Conservation (phyloP, 2,888 invertebrate genomes). For the Hylaea fasciaria region DNA sequence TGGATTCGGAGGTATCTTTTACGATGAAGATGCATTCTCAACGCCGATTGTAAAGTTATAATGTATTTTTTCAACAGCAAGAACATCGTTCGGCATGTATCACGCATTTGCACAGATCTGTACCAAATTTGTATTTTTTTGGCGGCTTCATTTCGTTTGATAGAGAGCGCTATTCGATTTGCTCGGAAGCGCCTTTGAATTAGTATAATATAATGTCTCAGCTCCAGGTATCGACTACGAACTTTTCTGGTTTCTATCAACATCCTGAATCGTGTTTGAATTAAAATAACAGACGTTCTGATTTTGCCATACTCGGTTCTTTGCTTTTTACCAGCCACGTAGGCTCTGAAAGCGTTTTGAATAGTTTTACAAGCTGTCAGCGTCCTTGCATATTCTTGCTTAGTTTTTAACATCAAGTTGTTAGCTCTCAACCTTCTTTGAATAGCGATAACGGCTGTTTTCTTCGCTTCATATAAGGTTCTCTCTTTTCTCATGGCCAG, state of each 20-base stretch:
- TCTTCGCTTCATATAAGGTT: slow-evolving; percentile 56
- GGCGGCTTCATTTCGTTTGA: slow-evolving; percentile 54
- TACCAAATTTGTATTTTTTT: slow-evolving; percentile 73
- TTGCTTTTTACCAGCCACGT: slow-evolving; percentile 54
- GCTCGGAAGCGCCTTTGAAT: slow-evolving; percentile 70
- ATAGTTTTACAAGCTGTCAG: slow-evolving; percentile 67
- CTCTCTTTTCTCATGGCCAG: slow-evolving; percentile 64
- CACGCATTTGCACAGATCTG: slow-evolving; percentile 55
- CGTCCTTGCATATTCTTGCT: slow-evolving; percentile 60
- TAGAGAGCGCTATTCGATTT: slow-evolving; percentile 49
- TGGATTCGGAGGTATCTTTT: slow-evolving; percentile 53
- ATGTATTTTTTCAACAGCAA: slow-evolving; percentile 56
- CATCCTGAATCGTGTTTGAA: slow-evolving; percentile 73
- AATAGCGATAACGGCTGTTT: slow-evolving; percentile 49
- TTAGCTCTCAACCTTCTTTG: slow-evolving; percentile 71
- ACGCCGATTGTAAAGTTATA: slow-evolving; percentile 65
- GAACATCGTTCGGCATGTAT: slow-evolving; percentile 56
- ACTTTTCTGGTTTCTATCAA: slow-evolving; percentile 50
- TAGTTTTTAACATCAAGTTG: slow-evolving; percentile 62
- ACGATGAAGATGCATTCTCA: slow-evolving; percentile 62
- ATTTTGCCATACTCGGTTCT: slow-evolving; percentile 55
- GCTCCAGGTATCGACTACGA: slow-evolving; percentile 54
- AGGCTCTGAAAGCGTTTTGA: slow-evolving; percentile 70
- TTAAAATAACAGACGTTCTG: slow-evolving; percentile 59
- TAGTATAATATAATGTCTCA: slow-evolving; percentile 54